A percentile compares a stretch with the other conserved stretches of the same genome.
Conservation (phyloP, 2,113 vertebrate species). For the Phoenicopterus ruber region DNA sequence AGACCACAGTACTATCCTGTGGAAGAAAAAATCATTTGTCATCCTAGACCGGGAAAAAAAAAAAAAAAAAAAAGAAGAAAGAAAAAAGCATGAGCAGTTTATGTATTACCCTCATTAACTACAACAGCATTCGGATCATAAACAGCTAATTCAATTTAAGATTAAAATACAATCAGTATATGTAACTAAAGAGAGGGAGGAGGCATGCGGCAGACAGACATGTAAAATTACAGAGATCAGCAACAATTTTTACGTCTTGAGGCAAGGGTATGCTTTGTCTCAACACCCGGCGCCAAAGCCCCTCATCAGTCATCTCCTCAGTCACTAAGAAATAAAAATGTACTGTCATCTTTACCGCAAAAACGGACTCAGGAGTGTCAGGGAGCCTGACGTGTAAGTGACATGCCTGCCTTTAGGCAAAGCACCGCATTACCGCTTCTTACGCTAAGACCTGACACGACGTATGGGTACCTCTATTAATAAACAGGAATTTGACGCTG, state of each 20-base stretch:
- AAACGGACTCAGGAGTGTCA: fast-evolving
- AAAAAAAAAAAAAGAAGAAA: neutral
- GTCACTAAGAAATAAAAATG: neutral
- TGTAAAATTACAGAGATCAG: neutral
- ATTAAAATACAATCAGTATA: neutral
- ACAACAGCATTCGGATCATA: too few relatives aligned
- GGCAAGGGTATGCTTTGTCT: too few relatives aligned
- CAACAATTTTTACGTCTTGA: neutral
- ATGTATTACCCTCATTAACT: neutral
- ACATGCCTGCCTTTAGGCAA: neutral
- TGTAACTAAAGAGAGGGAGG: too few relatives aligned
- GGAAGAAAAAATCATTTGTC: neutral
- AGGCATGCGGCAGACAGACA: neutral
- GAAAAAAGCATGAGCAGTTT: neutral
- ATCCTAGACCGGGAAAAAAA: too few relatives aligned
- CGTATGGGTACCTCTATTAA: fast-evolving
- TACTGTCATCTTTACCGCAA: neutral
- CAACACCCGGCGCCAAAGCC: neutral
- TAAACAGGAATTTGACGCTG: too few relatives aligned
- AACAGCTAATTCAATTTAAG: neutral
- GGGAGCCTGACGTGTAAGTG: fast-evolving
- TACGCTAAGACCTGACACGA: fast-evolving
- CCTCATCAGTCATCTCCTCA: neutral
- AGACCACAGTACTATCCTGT: neutral
- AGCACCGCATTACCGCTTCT: neutral